A percentile compares a stretch with the other conserved stretches of the same genome.
Conservation (phyloP, 2,797 vertebrate genomes). For the Kryptolebias ocellatus region DNA sequence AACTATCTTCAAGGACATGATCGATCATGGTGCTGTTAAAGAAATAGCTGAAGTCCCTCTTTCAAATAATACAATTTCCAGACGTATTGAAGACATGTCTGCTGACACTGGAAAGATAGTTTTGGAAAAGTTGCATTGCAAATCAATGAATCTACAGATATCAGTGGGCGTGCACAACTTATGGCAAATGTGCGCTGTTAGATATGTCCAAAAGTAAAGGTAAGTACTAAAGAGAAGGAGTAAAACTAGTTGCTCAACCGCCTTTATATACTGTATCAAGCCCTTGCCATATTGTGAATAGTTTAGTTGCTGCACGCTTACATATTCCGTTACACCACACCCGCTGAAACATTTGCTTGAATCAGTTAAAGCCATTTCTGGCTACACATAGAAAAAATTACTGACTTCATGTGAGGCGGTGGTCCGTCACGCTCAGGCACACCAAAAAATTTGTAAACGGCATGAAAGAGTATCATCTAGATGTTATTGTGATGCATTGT, state of each 20-base stretch:
- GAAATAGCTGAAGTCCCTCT: not conserved
- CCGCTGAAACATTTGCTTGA: not conserved
- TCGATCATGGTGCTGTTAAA: not conserved
- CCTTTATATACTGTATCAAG: not conserved
- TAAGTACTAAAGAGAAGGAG: not conserved
- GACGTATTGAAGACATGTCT: not conserved
- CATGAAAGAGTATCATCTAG: not conserved
- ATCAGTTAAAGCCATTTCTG: too few species aligned
- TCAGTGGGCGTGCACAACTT: not conserved
- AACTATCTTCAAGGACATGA: not conserved
- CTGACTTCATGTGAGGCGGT: not conserved
- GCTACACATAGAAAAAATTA: too few species aligned
- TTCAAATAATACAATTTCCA: not conserved
- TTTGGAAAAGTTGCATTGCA: too few species aligned
- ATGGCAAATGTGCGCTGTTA: not conserved
- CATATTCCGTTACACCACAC: constrained; percentile 1
- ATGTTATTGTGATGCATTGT: not conserved
- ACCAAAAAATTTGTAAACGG: not conserved
- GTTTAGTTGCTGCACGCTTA: too few species aligned
- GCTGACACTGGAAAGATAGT: not conserved
- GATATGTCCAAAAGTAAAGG: not conserved
- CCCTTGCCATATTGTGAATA: too few species aligned
- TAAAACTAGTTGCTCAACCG: not conserved
- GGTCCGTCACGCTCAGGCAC: not conserved
- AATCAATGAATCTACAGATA: too few species aligned